Conservation (phyloP, 2,888 invertebrate genomes). For the Uloborus plumipes region DNA sequence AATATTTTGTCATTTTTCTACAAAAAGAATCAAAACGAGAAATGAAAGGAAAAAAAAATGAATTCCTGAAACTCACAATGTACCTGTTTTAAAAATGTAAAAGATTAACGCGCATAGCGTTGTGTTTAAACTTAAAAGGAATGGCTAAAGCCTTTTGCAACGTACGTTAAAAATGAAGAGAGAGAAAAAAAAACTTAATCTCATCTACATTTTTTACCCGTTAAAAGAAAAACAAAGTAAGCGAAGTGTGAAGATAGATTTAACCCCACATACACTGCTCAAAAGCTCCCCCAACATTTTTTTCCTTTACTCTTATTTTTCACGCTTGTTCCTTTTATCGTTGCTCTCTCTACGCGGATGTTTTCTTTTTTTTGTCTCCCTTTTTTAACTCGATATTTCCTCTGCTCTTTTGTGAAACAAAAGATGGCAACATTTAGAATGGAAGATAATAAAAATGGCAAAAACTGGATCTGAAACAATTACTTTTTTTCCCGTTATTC, state of each 20-base stretch:
- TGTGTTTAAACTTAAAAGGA: not conserved
- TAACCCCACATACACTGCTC: slow-evolving; percentile 31
- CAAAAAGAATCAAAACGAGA: no score
- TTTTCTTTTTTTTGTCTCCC: slow-evolving; percentile 18
- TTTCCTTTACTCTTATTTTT: slow-evolving; percentile 19
- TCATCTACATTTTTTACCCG: slow-evolving; percentile 52
- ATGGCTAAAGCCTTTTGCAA: not conserved
- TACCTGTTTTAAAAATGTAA: not conserved
- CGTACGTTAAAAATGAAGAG: no score
- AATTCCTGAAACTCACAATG: not conserved
- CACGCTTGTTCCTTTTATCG: slow-evolving; percentile 12
- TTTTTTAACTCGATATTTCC: not conserved
- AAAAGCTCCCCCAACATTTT: slow-evolving; percentile 14
- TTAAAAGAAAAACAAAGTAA: slow-evolving; percentile 53
- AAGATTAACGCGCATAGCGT: not conserved
- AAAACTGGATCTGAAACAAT: no score
- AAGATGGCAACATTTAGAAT: slow-evolving; percentile 28
- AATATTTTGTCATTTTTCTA: no score
- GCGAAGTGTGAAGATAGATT: slow-evolving; percentile 51
- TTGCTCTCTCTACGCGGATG: slow-evolving; percentile 17
- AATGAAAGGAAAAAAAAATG: no score
- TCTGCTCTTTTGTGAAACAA: slow-evolving; percentile 27
- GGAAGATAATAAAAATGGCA: slow-evolving; percentile 23
- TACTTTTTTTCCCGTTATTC: not conserved
- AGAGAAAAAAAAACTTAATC: slow-evolving; percentile 32